Conservation (phyloP, 92 coral and sea anemone species). For the Plumapathes pennacea region DNA sequence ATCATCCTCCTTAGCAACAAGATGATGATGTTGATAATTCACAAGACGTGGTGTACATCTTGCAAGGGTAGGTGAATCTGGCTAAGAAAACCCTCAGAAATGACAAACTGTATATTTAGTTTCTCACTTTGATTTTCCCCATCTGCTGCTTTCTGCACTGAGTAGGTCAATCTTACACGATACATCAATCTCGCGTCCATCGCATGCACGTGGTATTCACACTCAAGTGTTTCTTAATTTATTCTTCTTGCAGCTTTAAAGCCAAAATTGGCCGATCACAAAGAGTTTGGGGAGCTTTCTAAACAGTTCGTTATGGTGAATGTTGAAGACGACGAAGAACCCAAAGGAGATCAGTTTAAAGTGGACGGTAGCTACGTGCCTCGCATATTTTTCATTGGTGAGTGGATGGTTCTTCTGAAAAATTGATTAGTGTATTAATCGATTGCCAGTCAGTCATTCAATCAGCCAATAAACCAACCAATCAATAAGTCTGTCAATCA, state of each 20-base stretch:
- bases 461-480: too few species aligned
- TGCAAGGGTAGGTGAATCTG: slow-evolving; percentile 63
- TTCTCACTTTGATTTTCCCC: too few species aligned
- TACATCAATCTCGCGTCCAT: too few species aligned
- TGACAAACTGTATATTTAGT: background rate
- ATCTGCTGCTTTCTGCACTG: too few species aligned
- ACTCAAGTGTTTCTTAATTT: background rate
- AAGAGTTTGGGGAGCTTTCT: slow-evolving; percentile 67
- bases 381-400: slow-evolving; percentile 85
- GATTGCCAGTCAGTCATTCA: too few species aligned
- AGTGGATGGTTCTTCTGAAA: too few species aligned
- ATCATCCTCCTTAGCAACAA: slow-evolving; percentile 58
- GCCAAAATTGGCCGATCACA: slow-evolving; percentile 70
- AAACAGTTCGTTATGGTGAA: slow-evolving; percentile 89
- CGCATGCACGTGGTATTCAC: background rate
- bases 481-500: too few species aligned
- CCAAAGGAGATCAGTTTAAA: slow-evolving; percentile 72
- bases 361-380: slow-evolving; percentile 93
- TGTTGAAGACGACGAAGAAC: slow-evolving; percentile 82
- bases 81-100: too few species aligned
- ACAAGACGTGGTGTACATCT: slow-evolving; percentile 83
- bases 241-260: slow-evolving; percentile 51
- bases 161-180: too few species aligned
- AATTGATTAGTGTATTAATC: too few species aligned
- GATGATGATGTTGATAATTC: slow-evolving; percentile 73